Conservation (phyloP, 1,140 invertebrate genomes). For the Drosophila bocki region DNA sequence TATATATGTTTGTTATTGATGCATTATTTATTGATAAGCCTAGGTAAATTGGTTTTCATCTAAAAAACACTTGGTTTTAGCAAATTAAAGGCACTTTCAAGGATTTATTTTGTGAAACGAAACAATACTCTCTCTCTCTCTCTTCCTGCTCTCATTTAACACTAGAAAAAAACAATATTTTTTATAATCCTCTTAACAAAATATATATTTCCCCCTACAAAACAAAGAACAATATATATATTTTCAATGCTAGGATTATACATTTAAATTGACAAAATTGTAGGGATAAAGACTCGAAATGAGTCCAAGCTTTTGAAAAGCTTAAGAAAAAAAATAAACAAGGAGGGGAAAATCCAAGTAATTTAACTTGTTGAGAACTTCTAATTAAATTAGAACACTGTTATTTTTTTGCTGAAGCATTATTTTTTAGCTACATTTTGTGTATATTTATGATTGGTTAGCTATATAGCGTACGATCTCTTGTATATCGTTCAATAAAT, state of each 20-base stretch:
- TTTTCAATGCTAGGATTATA: conserved; percentile 5
- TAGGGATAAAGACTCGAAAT: conserved; percentile 56
- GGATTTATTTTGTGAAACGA: conserved; percentile 72
- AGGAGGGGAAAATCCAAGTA: conserved; percentile 12
- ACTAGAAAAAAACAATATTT: conserved; percentile 53
- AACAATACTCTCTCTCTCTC: conserved; percentile 49
- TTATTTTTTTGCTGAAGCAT: conserved; percentile 41
- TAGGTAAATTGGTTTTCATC: conserved; percentile 72
- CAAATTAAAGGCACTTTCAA: conserved; percentile 83
- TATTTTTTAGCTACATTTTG: conserved; percentile 45
- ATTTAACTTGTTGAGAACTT: conserved; percentile 51
- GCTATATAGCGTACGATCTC: conserved; percentile 40
- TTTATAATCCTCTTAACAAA: conserved; percentile 29
- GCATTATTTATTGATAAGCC: conserved; percentile 51
- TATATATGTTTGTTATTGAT: conserved; percentile 50
- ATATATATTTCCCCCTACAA: conserved; percentile 26
- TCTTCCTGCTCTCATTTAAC: conserved; percentile 24
- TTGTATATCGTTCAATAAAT: conserved; percentile 77
- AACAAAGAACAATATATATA: conserved; percentile 49
- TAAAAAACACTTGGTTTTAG: conserved; percentile 78
- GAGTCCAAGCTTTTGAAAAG: conserved; percentile 68
- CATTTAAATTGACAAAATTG: conserved; percentile 77
- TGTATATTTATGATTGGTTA: conserved; percentile 51
- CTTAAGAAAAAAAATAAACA: conserved; percentile 31
- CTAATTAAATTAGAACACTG: conserved; percentile 75